Base-by-base conservation (phyloP, 2,888 invertebrate species). In the Himalopsyche anomala region DNA sequence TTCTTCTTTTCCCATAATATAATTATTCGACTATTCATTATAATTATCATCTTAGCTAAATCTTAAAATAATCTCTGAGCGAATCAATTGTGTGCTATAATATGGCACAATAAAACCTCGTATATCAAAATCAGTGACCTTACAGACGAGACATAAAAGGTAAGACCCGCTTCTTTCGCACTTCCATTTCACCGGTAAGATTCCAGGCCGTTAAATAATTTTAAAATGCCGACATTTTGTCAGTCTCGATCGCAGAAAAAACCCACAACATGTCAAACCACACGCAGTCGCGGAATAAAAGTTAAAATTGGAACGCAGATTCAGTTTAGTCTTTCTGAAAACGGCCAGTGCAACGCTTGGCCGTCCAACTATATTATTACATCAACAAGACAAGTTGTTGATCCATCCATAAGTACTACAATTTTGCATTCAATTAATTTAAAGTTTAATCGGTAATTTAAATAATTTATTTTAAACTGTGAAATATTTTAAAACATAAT, bases 251-350 rank as follows among this genome's bases (percentile, higher is more conserved):
- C 74, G 74, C 74, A 36, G 74, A 74, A 74, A 36, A 74, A 74
- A 38, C 62, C 62, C 62, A 74, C 19, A 28, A 69, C 69, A 74
- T 74, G 74, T 74, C 74, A 74, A 36, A 69, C 11, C 69, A 8
- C 36, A 74, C 74, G 74, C 74, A 74, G 74, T 74, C 74, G 74
- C 38, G 74, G 62, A 62, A n/a, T 74, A 74, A 74, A 74, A 74
- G 74, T 74, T 74, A 74, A 74, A 74, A 74, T 74, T 74, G 74
- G 74, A 74, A 74, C 74, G 36, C 74, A 74, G 74, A 74, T 74
- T 74, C 74, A 19, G 74, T 74, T 74, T 74, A 74, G 74, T 74
- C 74, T 74, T 74, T 74, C 74, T 74, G 74, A 12, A 74, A 74
- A 38, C 74, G 74, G 74, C 74, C 74, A 74, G 74, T 74, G 28